These are phyloP conservation scores for Sicus ferrugineus DNA, from an alignment of 2,888 invertebrate species.

Conservation along the genomic window DNA sequence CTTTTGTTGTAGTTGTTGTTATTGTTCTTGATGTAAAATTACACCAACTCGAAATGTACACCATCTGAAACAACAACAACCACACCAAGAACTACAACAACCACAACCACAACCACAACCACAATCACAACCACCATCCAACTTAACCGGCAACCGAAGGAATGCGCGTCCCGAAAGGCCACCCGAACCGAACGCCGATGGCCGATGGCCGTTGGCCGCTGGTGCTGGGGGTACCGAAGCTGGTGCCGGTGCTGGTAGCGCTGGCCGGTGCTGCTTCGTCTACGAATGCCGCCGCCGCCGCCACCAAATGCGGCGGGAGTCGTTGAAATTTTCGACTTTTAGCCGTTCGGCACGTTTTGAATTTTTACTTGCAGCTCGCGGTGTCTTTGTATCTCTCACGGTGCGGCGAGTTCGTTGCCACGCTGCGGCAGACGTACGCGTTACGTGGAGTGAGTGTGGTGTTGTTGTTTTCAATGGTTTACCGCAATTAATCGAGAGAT, in stretches of 20 bases:
- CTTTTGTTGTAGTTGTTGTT: not conserved
- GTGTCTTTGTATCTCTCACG: no score
- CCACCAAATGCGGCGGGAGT: not conserved
- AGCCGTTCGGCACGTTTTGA: slow-evolving; percentile 25
- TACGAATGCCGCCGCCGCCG: slow-evolving; percentile 3
- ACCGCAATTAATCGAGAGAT: slow-evolving; percentile 4
- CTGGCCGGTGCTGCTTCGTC: not conserved
- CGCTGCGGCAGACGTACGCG: not conserved
- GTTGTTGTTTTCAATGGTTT: slow-evolving; percentile 3
- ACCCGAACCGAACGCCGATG: slow-evolving; percentile 17
- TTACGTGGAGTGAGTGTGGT: not conserved
- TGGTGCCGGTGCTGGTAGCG: not conserved
- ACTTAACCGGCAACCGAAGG: slow-evolving; percentile 25
- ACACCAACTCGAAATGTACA: not conserved
- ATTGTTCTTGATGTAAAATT: not conserved
- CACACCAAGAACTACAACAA: slow-evolving; percentile 14
- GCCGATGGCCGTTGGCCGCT: not conserved
- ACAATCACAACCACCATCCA: not conserved
- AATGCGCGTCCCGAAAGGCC: slow-evolving; percentile 31
- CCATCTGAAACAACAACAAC: not conserved
- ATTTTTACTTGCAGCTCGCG: slow-evolving; percentile 17
- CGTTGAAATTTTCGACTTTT: slow-evolving; percentile 25
- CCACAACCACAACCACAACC: slow-evolving; percentile 10
- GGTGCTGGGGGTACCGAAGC: not conserved
- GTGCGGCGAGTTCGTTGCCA: not conserved